Base-by-base conservation (phyloP, 1,140 invertebrate species). In the Macrotrachela quadricornifera region DNA sequence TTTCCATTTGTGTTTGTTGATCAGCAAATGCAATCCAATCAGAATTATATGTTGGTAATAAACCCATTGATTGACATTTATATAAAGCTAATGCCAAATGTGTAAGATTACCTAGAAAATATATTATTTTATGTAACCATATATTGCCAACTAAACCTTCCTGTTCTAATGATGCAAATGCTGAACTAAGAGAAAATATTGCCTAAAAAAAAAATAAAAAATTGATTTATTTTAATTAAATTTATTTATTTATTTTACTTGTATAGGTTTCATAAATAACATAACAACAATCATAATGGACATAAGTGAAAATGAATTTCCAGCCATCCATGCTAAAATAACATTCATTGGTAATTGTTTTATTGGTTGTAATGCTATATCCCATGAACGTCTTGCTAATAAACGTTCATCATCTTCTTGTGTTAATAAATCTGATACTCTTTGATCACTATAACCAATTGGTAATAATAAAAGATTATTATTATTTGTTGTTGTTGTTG, bases 261-360 rank as follows among this genome's bases (percentile, higher is more conserved):
- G 91, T 3, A 97, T 79, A 14, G 90, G 90, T 58, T 87, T 74
- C 55, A 95, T 81, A 57, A 95, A 83, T 65, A 96, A 77, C 92
- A 97, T 97, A 40, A 87, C 87, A 16, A 97, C 86, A 91, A 99
- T 97, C 92, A 99, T 97, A n/a, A 99, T 96, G 1, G 92, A 92
- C 63, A 99, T 96, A 58, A 99, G 95, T 0, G 88, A 95, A 62
- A 97, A 95, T 0, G 90, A 91, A 70, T 88, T 95, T 40, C 91
- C 92, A 52, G 91, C 85, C 92, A 97, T 97, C 69, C 94, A 97
- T 85, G 96, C 92, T 46, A 97, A 90, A 63, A 97, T 92, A 16
- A 97, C 71, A 71, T 99, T 97, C 92, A 97, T 97, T 6, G 92
- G 91, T 38, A 96, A 73, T 70, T 80, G 72, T 59, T 94, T 95